Conservation (phyloP, 1,140 invertebrate species). For the Zophobas morio region DNA sequence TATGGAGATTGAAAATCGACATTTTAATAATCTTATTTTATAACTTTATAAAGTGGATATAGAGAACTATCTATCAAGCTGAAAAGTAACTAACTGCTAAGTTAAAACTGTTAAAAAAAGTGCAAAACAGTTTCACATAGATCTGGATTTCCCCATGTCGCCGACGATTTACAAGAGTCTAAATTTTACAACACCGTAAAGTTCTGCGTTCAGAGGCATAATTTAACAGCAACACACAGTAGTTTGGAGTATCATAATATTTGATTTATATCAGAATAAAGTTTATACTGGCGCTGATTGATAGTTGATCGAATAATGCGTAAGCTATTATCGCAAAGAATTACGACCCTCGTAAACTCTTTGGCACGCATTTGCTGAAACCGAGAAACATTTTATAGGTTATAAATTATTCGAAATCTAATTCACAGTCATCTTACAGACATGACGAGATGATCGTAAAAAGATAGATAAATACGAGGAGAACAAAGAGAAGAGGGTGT, state of each 20-base stretch:
- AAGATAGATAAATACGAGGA: slow-evolving; percentile 51
- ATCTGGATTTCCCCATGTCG: not conserved
- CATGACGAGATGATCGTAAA: slow-evolving; percentile 53
- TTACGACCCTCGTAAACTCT: slow-evolving; percentile 35
- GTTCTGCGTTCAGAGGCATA: not conserved
- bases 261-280: slow-evolving; percentile 24
- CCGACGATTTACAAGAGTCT: not conserved
- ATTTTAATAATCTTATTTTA: not conserved
- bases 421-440: slow-evolving; percentile 54
- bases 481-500: slow-evolving; percentile 56
- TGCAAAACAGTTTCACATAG: too few species aligned
- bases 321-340: slow-evolving; percentile 25
- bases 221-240: not conserved
- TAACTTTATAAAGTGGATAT: too few species aligned
- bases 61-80: too few species aligned
- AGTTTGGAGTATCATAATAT: slow-evolving; percentile 8
- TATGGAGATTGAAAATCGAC: not conserved
- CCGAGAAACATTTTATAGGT: slow-evolving; percentile 47
- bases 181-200: slow-evolving; percentile 2
- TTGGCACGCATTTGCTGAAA: slow-evolving; percentile 46
- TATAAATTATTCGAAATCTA: slow-evolving; percentile 57
- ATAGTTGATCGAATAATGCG: slow-evolving; percentile 40
- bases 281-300: slow-evolving; percentile 31
- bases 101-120: too few species aligned
- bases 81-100: too few species aligned